Conservation (phyloP, 2,113 vertebrate genomes). For the Pterocles orientalis region DNA sequence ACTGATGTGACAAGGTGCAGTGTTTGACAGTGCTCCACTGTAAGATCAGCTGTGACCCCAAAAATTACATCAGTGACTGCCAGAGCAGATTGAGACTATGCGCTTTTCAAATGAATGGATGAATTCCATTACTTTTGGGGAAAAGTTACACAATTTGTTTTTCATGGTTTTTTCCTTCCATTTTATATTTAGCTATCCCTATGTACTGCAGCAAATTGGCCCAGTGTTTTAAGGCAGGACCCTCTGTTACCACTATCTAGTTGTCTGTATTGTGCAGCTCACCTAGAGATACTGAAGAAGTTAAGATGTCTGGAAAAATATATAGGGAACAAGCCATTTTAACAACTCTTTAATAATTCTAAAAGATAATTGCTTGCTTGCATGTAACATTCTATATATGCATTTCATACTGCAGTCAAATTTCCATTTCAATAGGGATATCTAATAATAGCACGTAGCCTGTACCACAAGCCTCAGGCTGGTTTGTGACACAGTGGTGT, state of each 20-base stretch:
- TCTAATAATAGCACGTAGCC: background rate
- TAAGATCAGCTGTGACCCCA: background rate
- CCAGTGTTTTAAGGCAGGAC: background rate
- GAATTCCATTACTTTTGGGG: background rate
- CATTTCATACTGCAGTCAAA: background rate
- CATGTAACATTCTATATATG: background rate
- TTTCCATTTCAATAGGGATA: background rate
- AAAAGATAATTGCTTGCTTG: background rate
- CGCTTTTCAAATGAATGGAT: background rate
- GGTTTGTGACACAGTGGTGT: background rate
- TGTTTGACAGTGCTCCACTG: background rate
- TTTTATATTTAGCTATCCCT: background rate
- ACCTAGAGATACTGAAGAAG: background rate
- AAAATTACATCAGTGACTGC: background rate
- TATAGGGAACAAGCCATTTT: background rate
- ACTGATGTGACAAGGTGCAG: background rate
- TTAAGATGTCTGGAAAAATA: background rate
- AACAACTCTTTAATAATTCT: background rate
- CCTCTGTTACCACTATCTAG: background rate
- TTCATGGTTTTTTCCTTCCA: background rate
- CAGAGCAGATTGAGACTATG: background rate
- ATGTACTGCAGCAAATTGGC: background rate
- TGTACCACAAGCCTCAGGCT: background rate
- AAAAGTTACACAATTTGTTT: background rate
- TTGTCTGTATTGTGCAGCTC: background rate